phyloP scores from a whole-genome alignment of 2,797 vertebrate genomes.

The Acridotheres tristis region DNA sequence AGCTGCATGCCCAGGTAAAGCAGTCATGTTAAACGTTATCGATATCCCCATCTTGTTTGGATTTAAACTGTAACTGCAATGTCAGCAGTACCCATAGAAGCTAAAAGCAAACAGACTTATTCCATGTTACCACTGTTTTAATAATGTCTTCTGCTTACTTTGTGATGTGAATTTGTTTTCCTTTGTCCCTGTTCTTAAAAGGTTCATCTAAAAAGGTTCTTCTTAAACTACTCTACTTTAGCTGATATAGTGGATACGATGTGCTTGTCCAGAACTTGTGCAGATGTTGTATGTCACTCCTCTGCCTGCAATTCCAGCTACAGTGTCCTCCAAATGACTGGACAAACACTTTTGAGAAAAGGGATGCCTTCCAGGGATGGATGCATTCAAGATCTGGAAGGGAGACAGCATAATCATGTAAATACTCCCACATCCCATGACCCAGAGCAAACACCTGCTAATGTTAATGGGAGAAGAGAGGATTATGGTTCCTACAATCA shows the following conservation, averaged over 20 bases:
- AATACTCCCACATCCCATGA: slow-evolving; percentile 38
- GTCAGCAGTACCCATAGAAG: neutral
- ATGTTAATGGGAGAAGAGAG: slow-evolving; percentile 45
- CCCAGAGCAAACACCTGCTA: slow-evolving; percentile 34
- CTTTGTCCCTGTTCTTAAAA: neutral
- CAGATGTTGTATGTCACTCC: neutral
- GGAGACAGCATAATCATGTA: neutral
- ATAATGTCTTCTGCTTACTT: neutral
- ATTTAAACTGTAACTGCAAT: neutral
- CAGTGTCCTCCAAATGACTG: neutral
- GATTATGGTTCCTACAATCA: slow-evolving; percentile 33
- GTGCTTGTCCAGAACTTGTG: neutral
- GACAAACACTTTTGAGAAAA: neutral
- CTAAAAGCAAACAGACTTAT: neutral
- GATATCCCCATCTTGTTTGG: neutral
- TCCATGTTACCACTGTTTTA: neutral
- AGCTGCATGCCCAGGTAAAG: neutral
- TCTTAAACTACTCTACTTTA: neutral
- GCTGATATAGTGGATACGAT: neutral
- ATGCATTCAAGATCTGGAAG: slow-evolving; percentile 2
- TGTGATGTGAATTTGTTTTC: neutral
- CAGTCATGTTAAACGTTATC: neutral
- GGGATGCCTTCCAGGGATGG: neutral
- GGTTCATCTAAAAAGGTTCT: neutral
- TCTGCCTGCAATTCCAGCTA: neutral